Evolutionary conservation across 2,113 vertebrate genomes (phyloP).

Genomic region (Leptocoma aspasia): DNA sequence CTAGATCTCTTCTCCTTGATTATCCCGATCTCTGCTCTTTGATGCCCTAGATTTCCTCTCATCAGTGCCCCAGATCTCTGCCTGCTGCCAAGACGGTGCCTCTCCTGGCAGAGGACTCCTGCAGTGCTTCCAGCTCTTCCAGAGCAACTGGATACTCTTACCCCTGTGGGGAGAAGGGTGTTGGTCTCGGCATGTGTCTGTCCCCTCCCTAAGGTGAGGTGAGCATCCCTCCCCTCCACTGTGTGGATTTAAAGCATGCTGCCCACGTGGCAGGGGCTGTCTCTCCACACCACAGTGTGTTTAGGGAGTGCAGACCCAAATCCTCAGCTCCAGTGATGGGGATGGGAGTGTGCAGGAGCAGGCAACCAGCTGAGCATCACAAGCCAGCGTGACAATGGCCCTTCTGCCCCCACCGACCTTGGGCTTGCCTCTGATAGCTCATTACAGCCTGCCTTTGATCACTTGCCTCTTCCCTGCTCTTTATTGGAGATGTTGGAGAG

Average conservation of each 20-base stretch:
- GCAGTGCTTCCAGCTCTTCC: neutral
- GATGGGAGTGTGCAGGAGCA: fast-evolving
- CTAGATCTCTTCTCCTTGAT: conserved; percentile 13
- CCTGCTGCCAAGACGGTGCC: neutral
- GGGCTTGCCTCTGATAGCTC: neutral
- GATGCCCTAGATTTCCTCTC: conserved; percentile 20
- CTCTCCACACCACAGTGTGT: neutral
- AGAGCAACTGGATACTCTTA: neutral
- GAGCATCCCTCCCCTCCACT: neutral
- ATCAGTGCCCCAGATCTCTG: conserved; percentile 10
- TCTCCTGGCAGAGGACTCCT: neutral
- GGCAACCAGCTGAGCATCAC: neutral
- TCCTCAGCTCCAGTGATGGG: fast-evolving
- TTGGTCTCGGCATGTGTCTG: neutral
- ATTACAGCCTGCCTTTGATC: conserved; percentile 7
- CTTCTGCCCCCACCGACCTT: neutral
- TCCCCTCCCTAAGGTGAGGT: neutral
- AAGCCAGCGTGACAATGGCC: fast-evolving
- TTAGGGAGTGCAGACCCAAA: neutral
- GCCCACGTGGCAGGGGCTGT: neutral
- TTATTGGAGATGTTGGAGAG: neutral
- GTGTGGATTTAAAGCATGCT: neutral
- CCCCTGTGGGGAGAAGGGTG: neutral
- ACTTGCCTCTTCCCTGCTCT: neutral
- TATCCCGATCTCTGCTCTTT: neutral